Evolutionary conservation across 2,888 invertebrate genomes (phyloP).

Genomic region (Euzetes globulus): DNA sequence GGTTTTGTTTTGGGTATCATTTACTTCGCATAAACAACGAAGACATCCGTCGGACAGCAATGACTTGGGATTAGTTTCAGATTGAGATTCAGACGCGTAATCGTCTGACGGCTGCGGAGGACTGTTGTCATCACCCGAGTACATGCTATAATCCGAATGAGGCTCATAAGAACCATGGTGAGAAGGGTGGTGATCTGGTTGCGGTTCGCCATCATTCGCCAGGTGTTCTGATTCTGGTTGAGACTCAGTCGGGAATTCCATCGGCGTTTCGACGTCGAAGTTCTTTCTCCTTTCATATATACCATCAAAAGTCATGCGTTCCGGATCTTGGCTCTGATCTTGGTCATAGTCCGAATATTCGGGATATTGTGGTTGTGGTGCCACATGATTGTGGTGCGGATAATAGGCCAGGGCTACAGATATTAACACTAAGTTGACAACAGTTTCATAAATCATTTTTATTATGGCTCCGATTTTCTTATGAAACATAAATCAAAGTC

Average conservation of each 20-base stretch:
- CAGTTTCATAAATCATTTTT: background rate
- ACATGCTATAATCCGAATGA: background rate
- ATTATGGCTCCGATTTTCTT: background rate
- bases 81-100: background rate
- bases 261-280: conserved; percentile 13
- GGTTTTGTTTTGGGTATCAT: background rate
- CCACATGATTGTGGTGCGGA: background rate
- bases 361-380: background rate
- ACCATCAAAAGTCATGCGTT: background rate
- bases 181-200: background rate
- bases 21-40: conserved; percentile 36
- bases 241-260: background rate
- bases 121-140: background rate
- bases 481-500: too few relatives aligned
- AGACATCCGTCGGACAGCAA: conserved; percentile 36
- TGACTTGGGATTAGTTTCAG: background rate
- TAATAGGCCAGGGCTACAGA: background rate
- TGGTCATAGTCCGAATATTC: background rate
- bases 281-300: background rate
- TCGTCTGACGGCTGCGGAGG: background rate
- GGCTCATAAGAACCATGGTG: background rate
- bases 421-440: background rate
- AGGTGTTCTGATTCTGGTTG: background rate
- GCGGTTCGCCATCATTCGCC: background rate
- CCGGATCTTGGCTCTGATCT: background rate